Conservation (phyloP, 23 tunicate genomes). For the Phallusia fumigata region DNA sequence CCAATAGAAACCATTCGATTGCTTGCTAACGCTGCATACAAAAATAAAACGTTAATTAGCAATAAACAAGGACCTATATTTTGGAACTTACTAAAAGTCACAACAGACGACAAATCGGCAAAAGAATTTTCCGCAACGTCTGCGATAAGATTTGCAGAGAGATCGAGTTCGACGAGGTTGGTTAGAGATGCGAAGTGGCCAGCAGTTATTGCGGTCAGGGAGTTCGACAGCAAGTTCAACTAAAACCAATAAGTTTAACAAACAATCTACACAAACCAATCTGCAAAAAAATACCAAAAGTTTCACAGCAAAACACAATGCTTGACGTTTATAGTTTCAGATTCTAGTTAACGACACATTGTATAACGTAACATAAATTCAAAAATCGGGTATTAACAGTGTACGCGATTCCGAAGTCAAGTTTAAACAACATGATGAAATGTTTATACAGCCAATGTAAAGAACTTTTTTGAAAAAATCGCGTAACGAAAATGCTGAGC, state of each 20-base stretch:
- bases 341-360: no score
- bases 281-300: no score
- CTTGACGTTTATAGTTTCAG: no score
- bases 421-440: no score
- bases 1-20: conserved; percentile 40
- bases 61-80: background rate
- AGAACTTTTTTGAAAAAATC: no score
- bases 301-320: no score
- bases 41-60: background rate
- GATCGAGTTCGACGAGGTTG: conserved; percentile 47
- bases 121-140: conserved; percentile 44
- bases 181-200: conserved; percentile 39
- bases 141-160: conserved; percentile 42
- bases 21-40: conserved; percentile 49
- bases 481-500: no score
- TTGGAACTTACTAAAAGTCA: conserved; percentile 54
- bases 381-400: no score
- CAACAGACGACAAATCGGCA: conserved; percentile 54
- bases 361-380: no score
- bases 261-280: background rate
- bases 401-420: no score
- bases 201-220: conserved; percentile 35
- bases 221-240: conserved; percentile 47
- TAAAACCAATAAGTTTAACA: conserved; percentile 8
- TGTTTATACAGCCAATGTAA: no score